Conservation (phyloP, 2,797 vertebrate species). For the Peromyscus attwateri region DNA sequence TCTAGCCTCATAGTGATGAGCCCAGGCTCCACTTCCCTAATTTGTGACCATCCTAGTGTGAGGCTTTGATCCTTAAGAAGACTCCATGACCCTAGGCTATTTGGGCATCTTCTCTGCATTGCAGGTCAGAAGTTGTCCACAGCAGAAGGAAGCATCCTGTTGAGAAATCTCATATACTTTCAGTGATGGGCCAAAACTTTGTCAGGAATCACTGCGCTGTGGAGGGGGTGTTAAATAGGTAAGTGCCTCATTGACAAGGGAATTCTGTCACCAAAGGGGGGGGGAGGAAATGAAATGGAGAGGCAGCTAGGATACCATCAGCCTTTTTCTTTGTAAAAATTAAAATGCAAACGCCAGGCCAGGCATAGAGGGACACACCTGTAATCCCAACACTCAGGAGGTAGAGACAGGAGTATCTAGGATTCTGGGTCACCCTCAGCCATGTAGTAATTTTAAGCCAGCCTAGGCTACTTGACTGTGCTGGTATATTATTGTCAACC, state of each 20-base stretch:
- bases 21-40: neutral
- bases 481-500: neutral
- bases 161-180: constrained; percentile 32
- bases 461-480: neutral
- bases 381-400: neutral
- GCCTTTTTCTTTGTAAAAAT: constrained; percentile 32
- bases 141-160: neutral
- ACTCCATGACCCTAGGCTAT: neutral
- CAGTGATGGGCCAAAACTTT: neutral
- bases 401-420: neutral
- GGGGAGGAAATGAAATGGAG: neutral
- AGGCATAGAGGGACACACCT: too few relatives aligned
- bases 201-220: neutral
- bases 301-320: neutral
- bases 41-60: neutral
- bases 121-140: neutral
- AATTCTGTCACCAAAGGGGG: neutral
- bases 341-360: neutral
- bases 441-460: neutral
- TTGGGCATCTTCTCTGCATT: neutral
- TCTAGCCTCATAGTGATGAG: neutral
- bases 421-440: neutral
- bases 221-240: neutral
- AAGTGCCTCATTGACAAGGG: neutral
- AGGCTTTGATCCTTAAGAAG: neutral